Base-by-base conservation (phyloP, 2,113 vertebrate species). In the Choloepus hoffmanni region DNA sequence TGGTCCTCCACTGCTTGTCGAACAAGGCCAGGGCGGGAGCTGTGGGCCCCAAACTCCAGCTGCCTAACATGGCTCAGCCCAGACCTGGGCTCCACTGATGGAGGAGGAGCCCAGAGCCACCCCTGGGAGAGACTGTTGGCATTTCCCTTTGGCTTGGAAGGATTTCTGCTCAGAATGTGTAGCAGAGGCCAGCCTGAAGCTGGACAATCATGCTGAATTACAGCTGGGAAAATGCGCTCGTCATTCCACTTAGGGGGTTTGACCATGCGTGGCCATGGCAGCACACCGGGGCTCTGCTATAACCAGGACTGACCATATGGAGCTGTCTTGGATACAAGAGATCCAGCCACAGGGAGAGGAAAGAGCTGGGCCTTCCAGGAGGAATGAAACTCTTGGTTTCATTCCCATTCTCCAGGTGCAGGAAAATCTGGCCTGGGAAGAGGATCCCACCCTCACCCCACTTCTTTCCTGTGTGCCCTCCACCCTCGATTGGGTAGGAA, bases 1-100 rank as follows among this genome's bases (percentile, higher is more conserved):
- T 97, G 87, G 97, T 82, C 96, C 95, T 96, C 90, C 94, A 88
- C 73, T 95, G 96, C 92, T 90, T 96, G 94, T 88, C 45, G 12
- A 78, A 96, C 96, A 97, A 96, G 97, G 79, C 92, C 58, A 74
- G 92, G 95, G 85, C 9, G 67, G 90, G 95, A 93, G 90, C 92
- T 21, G 55, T 6, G 7, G 40, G 94, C 50, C 85, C 67, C 67
- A 40, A 63, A 72, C 90, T 87, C 85, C 83, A 65, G 86, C 65
- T 68, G 73, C 91, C 78, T 93, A 55, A 70, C 73, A 11, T 70
- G n/a, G 72, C 62, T 77, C 33, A 79, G 79, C 62, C 76, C 72
- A 62, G 86, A 43, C 74, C 40, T 26, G n/a, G n/a, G 62, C 78
- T 82, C 55, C 81, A 40, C 2, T 5, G 50, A 81, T 9, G 10